Evolutionary conservation across 1,140 invertebrate genomes (phyloP).

Genomic region (Trichoplusia ni): DNA sequence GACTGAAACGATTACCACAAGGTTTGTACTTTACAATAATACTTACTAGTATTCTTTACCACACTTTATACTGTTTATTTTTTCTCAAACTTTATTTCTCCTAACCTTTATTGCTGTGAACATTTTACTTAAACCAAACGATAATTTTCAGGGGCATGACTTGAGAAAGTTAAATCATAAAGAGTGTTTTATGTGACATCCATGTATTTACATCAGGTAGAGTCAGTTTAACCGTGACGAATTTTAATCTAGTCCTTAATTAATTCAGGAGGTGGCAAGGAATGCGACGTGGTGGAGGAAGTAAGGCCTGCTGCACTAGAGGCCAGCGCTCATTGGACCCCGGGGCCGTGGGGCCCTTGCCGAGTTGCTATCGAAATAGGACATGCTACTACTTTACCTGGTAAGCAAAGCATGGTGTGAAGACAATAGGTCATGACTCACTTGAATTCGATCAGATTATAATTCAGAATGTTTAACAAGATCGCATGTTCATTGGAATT

Average conservation of each 20-base stretch:
- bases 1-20: slow-evolving; percentile 69
- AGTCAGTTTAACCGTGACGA: no score
- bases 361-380: slow-evolving; percentile 59
- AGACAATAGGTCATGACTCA: no score
- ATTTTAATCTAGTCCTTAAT: background rate
- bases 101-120: no score
- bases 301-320: slow-evolving; percentile 62
- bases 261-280: slow-evolving; percentile 64
- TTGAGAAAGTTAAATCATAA: background rate
- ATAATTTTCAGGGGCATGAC: background rate
- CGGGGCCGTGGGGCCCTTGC: slow-evolving; percentile 73
- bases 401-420: no score
- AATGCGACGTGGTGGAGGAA: slow-evolving; percentile 73
- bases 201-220: no score
- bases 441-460: no score
- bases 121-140: background rate
- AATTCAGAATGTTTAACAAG: no score
- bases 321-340: slow-evolving; percentile 73
- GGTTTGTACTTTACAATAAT: slow-evolving; percentile 38
- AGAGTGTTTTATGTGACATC: background rate
- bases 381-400: slow-evolving; percentile 46
- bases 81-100: no score
- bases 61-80: no score
- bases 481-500: no score
- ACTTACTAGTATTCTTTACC: no score